Evolutionary conservation across 1,140 invertebrate genomes (phyloP).

Genomic region (Akabosia matsudoensis): DNA sequence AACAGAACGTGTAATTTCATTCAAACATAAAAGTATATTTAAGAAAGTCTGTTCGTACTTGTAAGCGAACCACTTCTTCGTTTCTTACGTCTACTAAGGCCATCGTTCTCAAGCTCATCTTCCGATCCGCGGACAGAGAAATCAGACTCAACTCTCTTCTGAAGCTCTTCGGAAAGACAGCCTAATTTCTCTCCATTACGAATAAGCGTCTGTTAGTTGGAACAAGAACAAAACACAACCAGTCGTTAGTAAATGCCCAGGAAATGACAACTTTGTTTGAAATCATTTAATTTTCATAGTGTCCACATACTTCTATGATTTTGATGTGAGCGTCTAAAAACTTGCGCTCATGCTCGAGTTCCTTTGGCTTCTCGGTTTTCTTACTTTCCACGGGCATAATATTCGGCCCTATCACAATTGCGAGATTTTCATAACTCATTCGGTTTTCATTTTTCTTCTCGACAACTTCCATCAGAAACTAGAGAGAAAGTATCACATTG

Average conservation of each 20-base stretch:
- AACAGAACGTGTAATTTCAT: too few relatives aligned
- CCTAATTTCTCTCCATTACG: constrained; percentile 37
- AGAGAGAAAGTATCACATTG: constrained; percentile 2
- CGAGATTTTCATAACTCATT: constrained; percentile 43
- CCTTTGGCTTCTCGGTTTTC: constrained; percentile 22
- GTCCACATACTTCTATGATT: constrained; percentile 33
- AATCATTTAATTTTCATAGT: background rate
- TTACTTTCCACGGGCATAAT: constrained; percentile 40
- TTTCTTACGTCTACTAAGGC: constrained; percentile 33
- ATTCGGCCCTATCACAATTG: constrained; percentile 40
- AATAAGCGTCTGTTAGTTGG: constrained; percentile 35
- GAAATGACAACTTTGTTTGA: background rate
- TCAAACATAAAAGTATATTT: background rate
- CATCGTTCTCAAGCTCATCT: constrained; percentile 40
- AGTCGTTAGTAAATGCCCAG: too few relatives aligned
- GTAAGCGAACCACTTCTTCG: constrained; percentile 42
- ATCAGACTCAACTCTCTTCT: constrained; percentile 18
- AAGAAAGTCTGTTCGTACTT: background rate
- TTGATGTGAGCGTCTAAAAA: constrained; percentile 26
- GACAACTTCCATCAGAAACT: constrained; percentile 40
- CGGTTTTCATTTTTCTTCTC: constrained; percentile 30
- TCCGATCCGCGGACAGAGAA: constrained; percentile 30
- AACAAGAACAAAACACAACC: constrained; percentile 1
- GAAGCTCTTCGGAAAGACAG: constrained; percentile 5
- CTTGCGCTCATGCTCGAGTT: constrained; percentile 12